Conservation (phyloP, 2,797 vertebrate genomes). For the Chloroceryle amazona region DNA sequence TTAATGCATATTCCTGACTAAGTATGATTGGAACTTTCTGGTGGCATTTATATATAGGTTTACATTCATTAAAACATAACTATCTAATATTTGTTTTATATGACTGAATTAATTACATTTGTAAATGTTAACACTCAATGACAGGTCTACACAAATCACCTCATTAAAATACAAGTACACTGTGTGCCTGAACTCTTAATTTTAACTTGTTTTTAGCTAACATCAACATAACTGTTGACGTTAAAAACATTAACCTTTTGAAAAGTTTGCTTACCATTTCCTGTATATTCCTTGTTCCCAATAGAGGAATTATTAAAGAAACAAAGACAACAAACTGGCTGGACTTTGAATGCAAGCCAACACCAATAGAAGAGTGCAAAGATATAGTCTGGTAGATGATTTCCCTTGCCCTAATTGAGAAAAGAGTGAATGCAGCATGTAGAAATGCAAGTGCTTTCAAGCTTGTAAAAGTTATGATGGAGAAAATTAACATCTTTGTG, state of each 20-base stretch:
- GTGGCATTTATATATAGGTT: constrained; percentile 74
- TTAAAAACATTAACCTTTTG: constrained; percentile 9
- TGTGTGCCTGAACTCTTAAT: constrained; percentile 59
- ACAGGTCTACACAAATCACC: constrained; percentile 64
- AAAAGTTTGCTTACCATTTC: neutral
- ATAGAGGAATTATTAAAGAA: neutral
- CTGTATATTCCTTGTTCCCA: neutral
- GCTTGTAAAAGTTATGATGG: neutral
- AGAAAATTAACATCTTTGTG: neutral
- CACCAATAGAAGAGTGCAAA: neutral
- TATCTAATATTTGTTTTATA: constrained; percentile 77
- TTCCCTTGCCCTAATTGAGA: neutral
- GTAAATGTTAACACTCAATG: constrained; percentile 75
- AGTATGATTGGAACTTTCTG: constrained; percentile 86
- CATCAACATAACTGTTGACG: neutral
- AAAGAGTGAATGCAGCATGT: neutral
- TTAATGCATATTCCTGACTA: constrained; percentile 84
- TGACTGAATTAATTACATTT: constrained; percentile 75
- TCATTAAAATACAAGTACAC: constrained; percentile 65
- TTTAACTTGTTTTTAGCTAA: constrained; percentile 47
- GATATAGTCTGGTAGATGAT: neutral
- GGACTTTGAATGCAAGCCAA: neutral
- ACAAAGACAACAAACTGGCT: neutral
- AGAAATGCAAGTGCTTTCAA: neutral
- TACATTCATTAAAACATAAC: constrained; percentile 72